phyloP scores from a whole-genome alignment of 2,113 vertebrate species.

The Nannospalax galili region DNA sequence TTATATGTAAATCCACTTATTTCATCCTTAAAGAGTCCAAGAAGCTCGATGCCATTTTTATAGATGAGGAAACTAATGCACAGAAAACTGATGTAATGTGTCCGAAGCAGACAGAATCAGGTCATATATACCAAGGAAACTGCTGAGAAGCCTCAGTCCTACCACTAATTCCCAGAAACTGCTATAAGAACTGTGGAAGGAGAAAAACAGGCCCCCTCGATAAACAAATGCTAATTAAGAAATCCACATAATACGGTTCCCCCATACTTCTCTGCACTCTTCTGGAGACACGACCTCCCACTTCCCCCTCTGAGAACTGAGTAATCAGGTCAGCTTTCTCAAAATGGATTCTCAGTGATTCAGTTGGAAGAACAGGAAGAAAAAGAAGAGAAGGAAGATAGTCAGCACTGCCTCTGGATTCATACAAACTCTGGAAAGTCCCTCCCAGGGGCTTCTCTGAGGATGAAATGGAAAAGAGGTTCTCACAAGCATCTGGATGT shows the following conservation, averaged over 20 bases:
- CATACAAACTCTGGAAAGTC: not conserved
- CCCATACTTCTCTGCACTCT: not conserved
- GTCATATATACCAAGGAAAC: not conserved
- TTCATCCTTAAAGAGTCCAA: not conserved
- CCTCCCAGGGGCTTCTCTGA: not conserved
- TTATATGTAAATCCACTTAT: not conserved
- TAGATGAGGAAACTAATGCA: slow-evolving; percentile 5
- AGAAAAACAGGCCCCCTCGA: not conserved
- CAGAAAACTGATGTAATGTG: not conserved
- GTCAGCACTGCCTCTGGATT: not conserved
- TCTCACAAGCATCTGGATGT: no score
- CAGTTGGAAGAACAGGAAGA: not conserved
- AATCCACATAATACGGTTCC: not conserved
- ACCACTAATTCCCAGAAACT: not conserved
- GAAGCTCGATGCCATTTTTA: not conserved
- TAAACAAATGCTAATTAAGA: not conserved
- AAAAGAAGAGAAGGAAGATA: not conserved
- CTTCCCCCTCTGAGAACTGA: not conserved
- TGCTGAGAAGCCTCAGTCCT: not conserved
- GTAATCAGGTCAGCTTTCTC: not conserved
- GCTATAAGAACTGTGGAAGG: not conserved
- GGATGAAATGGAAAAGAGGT: not conserved
- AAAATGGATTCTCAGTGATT: not conserved
- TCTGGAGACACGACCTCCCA: not conserved
- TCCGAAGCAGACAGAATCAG: not conserved